phyloP scores from a whole-genome alignment of 1,140 invertebrate species.

The Danaus melanippus region DNA sequence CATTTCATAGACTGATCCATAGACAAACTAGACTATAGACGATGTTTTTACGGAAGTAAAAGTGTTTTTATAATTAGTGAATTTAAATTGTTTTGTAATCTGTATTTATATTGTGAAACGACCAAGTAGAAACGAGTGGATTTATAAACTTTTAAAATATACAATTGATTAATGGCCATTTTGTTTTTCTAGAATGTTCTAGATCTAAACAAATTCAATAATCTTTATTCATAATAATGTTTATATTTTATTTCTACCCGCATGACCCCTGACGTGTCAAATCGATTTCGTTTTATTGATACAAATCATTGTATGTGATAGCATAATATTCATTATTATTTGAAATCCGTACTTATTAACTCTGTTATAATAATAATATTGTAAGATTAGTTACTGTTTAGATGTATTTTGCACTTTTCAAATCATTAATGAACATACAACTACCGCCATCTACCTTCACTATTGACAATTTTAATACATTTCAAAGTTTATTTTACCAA shows the following conservation, averaged over 20 bases:
- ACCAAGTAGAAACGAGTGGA: constrained; percentile 9
- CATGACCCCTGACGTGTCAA: too few species aligned
- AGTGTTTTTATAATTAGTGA: constrained; percentile 13
- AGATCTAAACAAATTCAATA: too few species aligned
- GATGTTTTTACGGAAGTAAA: constrained; percentile 18
- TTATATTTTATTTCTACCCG: too few species aligned
- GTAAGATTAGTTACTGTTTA: constrained; percentile 1
- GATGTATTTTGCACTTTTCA: constrained; percentile 5
- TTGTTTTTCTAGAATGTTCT: too few species aligned
- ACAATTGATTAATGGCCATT: too few species aligned
- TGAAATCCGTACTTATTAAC: too few species aligned
- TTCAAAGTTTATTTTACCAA: constrained; percentile 17
- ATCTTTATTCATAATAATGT: too few species aligned
- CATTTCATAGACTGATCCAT: constrained; percentile 23
- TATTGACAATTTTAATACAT: constrained; percentile 7
- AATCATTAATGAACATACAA: neutral
- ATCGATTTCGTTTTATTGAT: too few species aligned
- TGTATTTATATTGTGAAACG: constrained; percentile 7
- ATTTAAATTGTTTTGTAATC: constrained; percentile 3
- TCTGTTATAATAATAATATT: neutral
- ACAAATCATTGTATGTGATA: too few species aligned
- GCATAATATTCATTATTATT: too few species aligned
- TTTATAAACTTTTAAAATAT: constrained; percentile 8
- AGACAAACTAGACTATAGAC: constrained; percentile 17
- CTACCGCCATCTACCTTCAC: constrained; percentile 6